Evolutionary conservation across 2,797 vertebrate genomes (phyloP).

Genomic region (Ptychadena robeensis): DNA sequence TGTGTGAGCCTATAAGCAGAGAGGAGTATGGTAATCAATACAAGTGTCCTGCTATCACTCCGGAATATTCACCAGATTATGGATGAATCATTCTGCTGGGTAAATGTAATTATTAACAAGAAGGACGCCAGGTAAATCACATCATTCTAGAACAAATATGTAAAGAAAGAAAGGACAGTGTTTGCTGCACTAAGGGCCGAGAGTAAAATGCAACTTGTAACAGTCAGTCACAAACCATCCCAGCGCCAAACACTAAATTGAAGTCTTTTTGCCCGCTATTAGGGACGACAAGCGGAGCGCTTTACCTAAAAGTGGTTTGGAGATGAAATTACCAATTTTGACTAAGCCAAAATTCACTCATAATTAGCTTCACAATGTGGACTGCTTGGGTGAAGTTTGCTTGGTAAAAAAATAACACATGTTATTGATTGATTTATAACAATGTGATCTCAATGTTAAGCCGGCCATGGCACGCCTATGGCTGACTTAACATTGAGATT

Average conservation of each 20-base stretch:
- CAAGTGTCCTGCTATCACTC: conserved; percentile 43
- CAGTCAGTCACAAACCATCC: neutral
- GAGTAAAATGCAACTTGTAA: neutral
- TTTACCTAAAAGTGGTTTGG: neutral
- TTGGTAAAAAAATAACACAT: too few relatives aligned
- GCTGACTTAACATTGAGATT: too few relatives aligned
- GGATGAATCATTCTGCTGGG: conserved; percentile 45
- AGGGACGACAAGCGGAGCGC: too few relatives aligned
- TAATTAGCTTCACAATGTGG: too few relatives aligned
- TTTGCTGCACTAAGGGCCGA: neutral
- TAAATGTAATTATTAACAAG: conserved; percentile 61
- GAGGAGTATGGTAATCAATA: conserved; percentile 52
- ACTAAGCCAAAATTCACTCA: too few relatives aligned
- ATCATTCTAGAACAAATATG: neutral
- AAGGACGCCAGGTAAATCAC: neutral
- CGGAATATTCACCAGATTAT: conserved; percentile 33
- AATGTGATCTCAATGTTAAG: too few relatives aligned
- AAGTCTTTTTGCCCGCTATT: neutral
- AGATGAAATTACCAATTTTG: too few relatives aligned
- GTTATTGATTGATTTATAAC: too few relatives aligned
- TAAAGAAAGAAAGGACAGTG: neutral
- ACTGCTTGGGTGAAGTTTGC: too few relatives aligned
- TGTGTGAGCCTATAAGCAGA: conserved; percentile 58
- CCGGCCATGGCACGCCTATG: too few relatives aligned
- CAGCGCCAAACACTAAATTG: neutral